Base-by-base conservation (phyloP, 2,888 invertebrate genomes). In the Altica lythri region DNA sequence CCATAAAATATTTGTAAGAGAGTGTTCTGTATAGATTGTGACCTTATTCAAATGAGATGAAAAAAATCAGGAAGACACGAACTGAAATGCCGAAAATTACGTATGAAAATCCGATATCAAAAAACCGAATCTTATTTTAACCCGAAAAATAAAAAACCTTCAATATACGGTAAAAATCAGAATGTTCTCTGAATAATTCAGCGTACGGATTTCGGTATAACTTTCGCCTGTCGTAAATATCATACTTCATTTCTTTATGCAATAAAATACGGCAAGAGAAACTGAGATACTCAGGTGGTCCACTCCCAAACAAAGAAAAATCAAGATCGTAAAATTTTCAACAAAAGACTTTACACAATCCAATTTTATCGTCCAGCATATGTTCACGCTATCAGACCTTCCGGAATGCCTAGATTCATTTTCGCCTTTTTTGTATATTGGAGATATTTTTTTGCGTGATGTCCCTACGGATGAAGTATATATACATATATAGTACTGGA, bases 261-360 rank as follows among this genome's bases (percentile, higher is more conserved):
- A 37, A 47, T 43, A 38, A 52, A 47, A 48, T 43, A 16, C 32
- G 44, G n/a, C n/a, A n/a, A n/a, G n/a, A n/a, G n/a, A n/a, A n/a
- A 16, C 27, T 22, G 25, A 34, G 40, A 48, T 52, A 47, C 48
- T 54, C 51, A 54, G 57, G 57, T 57, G 57, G 51, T 57, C 45
- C 54, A 45, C 40, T 30, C 22, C 29, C 50, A 48, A 57, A 57
- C 54, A 57, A 54, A 54, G 57, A 43, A 54, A 45, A 47, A 51
- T 57, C 54, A 48, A 52, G 51, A 45, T 54, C 54, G 54, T 57
- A 57, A 57, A 52, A 40, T 48, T 54, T 44, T 48, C 54, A 57
- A 54, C 53, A 57, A 57, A 53, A 38, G 45, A 27, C 45, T 48
- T 50, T 37, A 58, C 53, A 55, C 54, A 58, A 58, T 55, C 54